Evolutionary conservation across 2,113 vertebrate species (phyloP).

Genomic region (Danionella cerebrum): DNA sequence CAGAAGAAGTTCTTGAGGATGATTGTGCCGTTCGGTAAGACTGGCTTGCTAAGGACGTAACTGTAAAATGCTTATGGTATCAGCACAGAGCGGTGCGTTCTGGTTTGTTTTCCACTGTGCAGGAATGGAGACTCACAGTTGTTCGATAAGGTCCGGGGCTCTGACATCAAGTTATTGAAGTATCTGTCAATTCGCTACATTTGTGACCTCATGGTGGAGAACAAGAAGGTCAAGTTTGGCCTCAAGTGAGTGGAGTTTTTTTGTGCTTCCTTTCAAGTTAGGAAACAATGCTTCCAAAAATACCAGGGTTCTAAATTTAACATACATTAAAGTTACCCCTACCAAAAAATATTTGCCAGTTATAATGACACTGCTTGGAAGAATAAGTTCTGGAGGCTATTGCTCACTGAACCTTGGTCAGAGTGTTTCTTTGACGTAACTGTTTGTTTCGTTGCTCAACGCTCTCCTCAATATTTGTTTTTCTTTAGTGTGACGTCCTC

Average conservation of each 20-base stretch:
- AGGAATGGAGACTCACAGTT: constrained; percentile 93
- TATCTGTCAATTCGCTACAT: constrained; percentile 93
- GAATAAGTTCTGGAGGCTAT: too few relatives aligned
- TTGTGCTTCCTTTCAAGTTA: not conserved
- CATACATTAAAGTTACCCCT: too few relatives aligned
- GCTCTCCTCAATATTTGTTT: not conserved
- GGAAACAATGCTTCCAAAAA: not conserved
- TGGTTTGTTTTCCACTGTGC: not conserved
- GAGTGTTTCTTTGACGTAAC: too few relatives aligned
- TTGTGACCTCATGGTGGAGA: constrained; percentile 98
- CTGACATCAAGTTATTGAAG: constrained; percentile 90
- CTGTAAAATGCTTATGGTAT: not conserved
- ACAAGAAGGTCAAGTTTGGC: constrained; percentile 99
- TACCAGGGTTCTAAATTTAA: too few relatives aligned
- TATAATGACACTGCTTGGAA: too few relatives aligned
- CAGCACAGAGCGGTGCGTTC: too few relatives aligned
- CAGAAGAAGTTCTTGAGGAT: constrained; percentile 83
- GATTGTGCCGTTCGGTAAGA: constrained; percentile 79
- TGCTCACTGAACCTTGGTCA: too few relatives aligned
- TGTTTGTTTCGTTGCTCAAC: not conserved
- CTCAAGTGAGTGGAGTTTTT: constrained; percentile 80
- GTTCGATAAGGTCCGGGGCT: constrained; percentile 94
- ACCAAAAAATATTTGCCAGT: too few relatives aligned
- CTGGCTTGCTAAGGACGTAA: not conserved
- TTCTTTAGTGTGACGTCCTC: constrained; percentile 86